These are phyloP conservation scores for Himalopsyche anomala DNA, from an alignment of 2,888 invertebrate species.

Conservation along the genomic window DNA sequence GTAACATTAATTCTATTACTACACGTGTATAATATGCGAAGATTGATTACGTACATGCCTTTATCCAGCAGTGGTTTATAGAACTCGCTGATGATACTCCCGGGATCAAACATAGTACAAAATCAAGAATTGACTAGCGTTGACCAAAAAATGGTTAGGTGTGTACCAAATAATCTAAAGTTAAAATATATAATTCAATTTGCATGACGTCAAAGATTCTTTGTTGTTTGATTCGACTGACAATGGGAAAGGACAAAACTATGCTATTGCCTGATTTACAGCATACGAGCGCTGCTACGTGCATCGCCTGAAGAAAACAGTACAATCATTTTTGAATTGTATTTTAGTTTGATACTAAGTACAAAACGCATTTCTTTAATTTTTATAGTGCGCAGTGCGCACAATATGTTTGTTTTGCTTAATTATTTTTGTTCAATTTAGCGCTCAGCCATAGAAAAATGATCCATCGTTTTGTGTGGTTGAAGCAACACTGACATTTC, in stretches of 20 bases:
- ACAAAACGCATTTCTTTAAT: neutral
- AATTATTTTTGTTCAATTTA: neutral
- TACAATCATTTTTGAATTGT: neutral
- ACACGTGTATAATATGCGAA: too few species aligned
- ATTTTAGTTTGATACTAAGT: neutral
- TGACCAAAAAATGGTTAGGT: slow-evolving; percentile 29
- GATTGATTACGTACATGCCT: neutral
- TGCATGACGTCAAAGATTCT: slow-evolving; percentile 34
- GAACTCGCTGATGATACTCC: neutral
- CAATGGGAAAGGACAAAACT: slow-evolving; percentile 43
- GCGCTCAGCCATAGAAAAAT: neutral
- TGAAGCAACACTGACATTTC: neutral
- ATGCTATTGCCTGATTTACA: slow-evolving; percentile 17
- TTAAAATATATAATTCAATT: slow-evolving; percentile 38
- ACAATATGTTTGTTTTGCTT: neutral
- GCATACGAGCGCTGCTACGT: neutral
- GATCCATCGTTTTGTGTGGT: neutral
- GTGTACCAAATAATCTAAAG: slow-evolving; percentile 10
- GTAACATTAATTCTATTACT: too few species aligned
- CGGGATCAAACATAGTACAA: neutral
- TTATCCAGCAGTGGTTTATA: neutral
- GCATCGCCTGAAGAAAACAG: neutral
- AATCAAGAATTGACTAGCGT: neutral
- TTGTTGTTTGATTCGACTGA: slow-evolving; percentile 36
- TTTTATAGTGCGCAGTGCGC: neutral